phyloP scores from a whole-genome alignment of 2,113 vertebrate species.

The Brachyhypopomus gauderio region DNA sequence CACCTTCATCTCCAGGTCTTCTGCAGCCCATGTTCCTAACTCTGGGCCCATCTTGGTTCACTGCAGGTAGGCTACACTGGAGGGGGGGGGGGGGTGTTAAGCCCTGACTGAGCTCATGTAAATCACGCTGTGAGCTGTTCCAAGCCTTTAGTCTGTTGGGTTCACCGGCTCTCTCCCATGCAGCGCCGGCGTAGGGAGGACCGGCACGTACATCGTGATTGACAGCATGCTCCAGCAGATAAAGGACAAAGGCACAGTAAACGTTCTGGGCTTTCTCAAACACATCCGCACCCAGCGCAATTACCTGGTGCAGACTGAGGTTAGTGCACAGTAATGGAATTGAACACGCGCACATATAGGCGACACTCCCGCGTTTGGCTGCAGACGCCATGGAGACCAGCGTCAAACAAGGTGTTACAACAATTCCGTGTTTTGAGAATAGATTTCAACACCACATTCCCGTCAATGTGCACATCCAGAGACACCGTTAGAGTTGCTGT shows the following conservation, averaged over 20 bases:
- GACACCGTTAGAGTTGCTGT: too few relatives aligned
- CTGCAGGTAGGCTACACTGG: conserved; percentile 83
- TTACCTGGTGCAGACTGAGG: conserved; percentile 99
- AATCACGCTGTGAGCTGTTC: background rate
- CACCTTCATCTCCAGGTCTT: conserved; percentile 94
- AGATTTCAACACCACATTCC: too few relatives aligned
- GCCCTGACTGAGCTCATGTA: too few relatives aligned
- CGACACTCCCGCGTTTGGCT: background rate
- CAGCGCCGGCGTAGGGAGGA: conserved; percentile 96
- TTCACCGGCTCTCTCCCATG: conserved; percentile 42
- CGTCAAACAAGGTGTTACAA: too few relatives aligned
- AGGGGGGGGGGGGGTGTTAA: background rate
- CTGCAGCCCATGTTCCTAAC: conserved; percentile 79
- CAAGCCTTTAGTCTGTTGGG: conserved; percentile 32
- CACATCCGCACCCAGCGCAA: conserved; percentile 99
- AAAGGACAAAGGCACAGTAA: conserved; percentile 98
- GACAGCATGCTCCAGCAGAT: conserved; percentile 99
- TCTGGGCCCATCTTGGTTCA: conserved; percentile 95
- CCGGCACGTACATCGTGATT: conserved; percentile 98
- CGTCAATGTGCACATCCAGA: too few relatives aligned
- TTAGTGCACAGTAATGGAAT: conserved; percentile 64
- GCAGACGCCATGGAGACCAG: too few relatives aligned
- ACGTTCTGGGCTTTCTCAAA: conserved; percentile 98
- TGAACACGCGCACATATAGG: background rate
- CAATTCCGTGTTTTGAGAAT: too few relatives aligned